Evolutionary conservation across 2,888 invertebrate species (phyloP).

Genomic region (Polietes domitor): DNA sequence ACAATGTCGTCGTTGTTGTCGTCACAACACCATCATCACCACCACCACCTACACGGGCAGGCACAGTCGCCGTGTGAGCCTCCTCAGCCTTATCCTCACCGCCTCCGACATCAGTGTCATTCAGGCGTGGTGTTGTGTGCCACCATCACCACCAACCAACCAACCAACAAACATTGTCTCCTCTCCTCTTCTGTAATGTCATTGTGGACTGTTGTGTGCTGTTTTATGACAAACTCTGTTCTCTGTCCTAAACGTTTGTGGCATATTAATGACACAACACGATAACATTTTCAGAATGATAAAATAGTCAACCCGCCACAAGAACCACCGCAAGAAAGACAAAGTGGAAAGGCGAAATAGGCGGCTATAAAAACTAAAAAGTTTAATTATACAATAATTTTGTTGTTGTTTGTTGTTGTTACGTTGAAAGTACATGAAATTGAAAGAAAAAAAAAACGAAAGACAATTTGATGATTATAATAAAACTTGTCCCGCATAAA

Average conservation of each 20-base stretch:
- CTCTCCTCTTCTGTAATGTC: too few relatives aligned
- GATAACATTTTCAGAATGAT: conserved; percentile 36
- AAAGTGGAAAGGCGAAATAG: not conserved
- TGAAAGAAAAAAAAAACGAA: not conserved
- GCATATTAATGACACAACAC: conserved; percentile 41
- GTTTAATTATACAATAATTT: conserved; percentile 33
- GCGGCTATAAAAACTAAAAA: conserved; percentile 16
- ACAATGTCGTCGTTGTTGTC: not conserved
- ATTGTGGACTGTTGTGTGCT: conserved; percentile 9
- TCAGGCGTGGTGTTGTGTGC: too few relatives aligned
- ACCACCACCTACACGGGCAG: too few relatives aligned
- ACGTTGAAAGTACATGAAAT: not conserved
- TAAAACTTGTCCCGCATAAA: conserved; percentile 38
- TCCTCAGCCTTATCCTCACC: too few relatives aligned
- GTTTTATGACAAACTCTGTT: conserved; percentile 2
- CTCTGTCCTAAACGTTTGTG: conserved; percentile 23
- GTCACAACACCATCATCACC: not conserved
- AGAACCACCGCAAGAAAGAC: not conserved
- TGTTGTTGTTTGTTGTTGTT: too few relatives aligned
- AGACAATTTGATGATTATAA: not conserved
- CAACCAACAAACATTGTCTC: too few relatives aligned
- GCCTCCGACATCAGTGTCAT: too few relatives aligned
- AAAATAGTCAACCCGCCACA: conserved; percentile 1
- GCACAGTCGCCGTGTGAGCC: not conserved
- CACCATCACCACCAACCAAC: too few relatives aligned